Percentiles rank a stretch among this genome's conserved stretches.
Evolutionary conservation across 2,797 vertebrate species (phyloP).

Genomic region (Eutrigla gurnardus): DNA sequence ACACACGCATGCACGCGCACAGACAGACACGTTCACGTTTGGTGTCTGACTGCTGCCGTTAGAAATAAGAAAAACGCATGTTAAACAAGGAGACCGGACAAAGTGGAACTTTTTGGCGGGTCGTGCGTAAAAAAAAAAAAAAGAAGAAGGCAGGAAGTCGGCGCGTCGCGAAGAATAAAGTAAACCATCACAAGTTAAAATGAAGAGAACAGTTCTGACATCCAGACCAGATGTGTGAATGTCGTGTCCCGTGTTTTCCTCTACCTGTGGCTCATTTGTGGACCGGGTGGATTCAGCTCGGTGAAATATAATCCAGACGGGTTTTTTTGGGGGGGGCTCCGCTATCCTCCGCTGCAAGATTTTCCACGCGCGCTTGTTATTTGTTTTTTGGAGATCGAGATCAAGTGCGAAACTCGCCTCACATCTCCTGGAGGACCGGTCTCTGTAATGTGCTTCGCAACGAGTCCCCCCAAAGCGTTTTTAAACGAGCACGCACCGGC

Average conservation of each 20-base stretch:
- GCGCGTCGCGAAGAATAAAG: slow-evolving; percentile 30
- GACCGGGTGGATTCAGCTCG: slow-evolving; percentile 45
- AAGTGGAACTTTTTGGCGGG: slow-evolving; percentile 26
- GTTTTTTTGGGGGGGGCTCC: neutral
- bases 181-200: neutral
- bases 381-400: slow-evolving; percentile 31
- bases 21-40: neutral
- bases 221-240: too few relatives aligned
- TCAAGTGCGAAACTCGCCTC: slow-evolving; percentile 42
- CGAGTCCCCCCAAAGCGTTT: slow-evolving; percentile 72
- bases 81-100: neutral
- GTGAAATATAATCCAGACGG: slow-evolving; percentile 76
- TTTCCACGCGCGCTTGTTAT: slow-evolving; percentile 31
- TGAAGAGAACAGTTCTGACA: neutral
- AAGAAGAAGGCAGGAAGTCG: slow-evolving; percentile 12
- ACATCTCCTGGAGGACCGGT: slow-evolving; percentile 65
- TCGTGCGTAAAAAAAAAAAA: slow-evolving; percentile 38
- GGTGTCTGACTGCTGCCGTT: too few relatives aligned
- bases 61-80: too few relatives aligned
- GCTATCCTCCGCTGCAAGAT: slow-evolving; percentile 42
- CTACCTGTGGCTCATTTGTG: slow-evolving; percentile 80
- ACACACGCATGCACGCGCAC: neutral
- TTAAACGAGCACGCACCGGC: slow-evolving; percentile 76
- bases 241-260: slow-evolving; percentile 5
- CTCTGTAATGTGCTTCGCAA: slow-evolving; percentile 72